These are phyloP conservation scores for Epistrophella euchroma DNA, from an alignment of 2,888 invertebrate species.

Conservation along the genomic window DNA sequence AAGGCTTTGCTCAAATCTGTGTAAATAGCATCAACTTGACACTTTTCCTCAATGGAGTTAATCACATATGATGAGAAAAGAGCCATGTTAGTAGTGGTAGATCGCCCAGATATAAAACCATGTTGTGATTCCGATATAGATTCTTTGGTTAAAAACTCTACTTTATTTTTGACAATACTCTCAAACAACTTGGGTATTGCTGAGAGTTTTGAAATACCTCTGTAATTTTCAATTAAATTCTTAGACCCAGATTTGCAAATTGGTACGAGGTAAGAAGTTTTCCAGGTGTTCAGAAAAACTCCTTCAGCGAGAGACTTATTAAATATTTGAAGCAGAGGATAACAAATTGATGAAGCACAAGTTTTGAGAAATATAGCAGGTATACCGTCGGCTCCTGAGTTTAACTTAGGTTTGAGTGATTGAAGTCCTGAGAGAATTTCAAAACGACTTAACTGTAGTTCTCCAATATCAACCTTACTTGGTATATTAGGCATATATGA, in stretches of 20 bases:
- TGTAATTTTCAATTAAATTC: no score
- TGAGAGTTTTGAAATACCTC: no score
- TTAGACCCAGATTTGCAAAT: background rate
- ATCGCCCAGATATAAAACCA: background rate
- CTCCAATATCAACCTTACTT: background rate
- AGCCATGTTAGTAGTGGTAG: background rate
- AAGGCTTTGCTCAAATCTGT: background rate
- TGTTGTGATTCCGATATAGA: background rate
- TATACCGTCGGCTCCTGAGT: background rate
- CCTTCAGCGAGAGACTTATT: background rate
- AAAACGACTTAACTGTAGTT: background rate
- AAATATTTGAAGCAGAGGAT: background rate
- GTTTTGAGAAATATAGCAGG: background rate
- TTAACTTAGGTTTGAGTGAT: background rate
- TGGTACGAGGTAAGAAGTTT: background rate
- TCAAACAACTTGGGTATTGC: background rate
- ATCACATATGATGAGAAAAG: background rate
- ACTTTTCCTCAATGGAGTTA: background rate
- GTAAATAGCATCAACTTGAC: background rate
- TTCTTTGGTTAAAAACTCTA: slow-evolving; percentile 11
- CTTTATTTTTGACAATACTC: slow-evolving; percentile 3
- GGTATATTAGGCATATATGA: background rate
- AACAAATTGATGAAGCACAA: background rate
- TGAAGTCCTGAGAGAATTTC: background rate
- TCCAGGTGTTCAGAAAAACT: background rate